phyloP scores from a whole-genome alignment of 2,113 vertebrate genomes.

The Bombycilla garrulus region DNA sequence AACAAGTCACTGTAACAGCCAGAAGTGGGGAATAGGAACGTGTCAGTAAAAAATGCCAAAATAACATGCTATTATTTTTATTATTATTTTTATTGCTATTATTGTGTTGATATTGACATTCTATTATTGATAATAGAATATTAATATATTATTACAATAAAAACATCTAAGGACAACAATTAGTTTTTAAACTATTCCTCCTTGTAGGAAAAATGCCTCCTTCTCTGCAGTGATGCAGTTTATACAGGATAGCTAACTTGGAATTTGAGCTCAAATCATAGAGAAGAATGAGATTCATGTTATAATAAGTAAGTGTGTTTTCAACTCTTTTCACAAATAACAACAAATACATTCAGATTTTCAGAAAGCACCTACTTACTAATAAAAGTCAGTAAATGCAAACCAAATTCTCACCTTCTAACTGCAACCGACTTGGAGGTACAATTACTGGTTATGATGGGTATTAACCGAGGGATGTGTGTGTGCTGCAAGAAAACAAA shows the following conservation, averaged over 20 bases:
- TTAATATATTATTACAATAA: too few species aligned
- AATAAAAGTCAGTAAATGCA: background rate
- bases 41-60: background rate
- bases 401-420: slow-evolving; percentile 82
- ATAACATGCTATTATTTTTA: too few species aligned
- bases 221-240: background rate
- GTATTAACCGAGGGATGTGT: slow-evolving; percentile 94
- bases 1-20: background rate
- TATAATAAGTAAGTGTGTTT: background rate
- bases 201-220: background rate
- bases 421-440: slow-evolving; percentile 96
- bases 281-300: background rate
- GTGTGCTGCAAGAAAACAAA: slow-evolving; percentile 81
- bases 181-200: background rate
- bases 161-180: background rate
- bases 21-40: background rate
- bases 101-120: too few species aligned
- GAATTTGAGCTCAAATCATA: background rate
- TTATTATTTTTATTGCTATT: too few species aligned
- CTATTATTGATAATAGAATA: too few species aligned
- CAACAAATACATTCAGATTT: background rate
- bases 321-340: background rate
- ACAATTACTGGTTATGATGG: slow-evolving; percentile 98
- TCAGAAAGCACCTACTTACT: background rate
- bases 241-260: background rate